Conservation (phyloP, 2,113 vertebrate genomes). For the Muscicapa adusta region DNA sequence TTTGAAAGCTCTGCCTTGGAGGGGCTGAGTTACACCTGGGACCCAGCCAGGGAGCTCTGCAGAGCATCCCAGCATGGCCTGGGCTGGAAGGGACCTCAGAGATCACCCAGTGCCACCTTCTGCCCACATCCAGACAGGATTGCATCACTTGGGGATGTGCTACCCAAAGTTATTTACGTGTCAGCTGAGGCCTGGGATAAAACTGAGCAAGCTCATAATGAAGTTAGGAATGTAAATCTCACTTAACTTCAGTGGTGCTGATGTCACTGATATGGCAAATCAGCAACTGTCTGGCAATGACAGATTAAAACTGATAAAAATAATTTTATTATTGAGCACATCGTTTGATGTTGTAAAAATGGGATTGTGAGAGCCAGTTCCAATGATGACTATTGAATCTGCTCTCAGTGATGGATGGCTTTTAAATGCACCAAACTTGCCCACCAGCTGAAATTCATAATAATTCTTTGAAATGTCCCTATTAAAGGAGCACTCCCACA, state of each 20-base stretch:
- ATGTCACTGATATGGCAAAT: not conserved
- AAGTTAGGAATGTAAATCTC: not conserved
- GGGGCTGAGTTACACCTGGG: not conserved
- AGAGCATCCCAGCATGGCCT: not conserved
- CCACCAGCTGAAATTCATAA: not conserved
- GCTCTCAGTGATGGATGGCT: not conserved
- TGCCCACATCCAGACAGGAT: rapidly evolving
- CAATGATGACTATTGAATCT: not conserved
- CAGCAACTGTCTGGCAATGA: not conserved
- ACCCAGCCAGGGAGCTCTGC: not conserved
- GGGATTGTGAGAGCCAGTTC: not conserved
- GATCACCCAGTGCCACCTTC: rapidly evolving
- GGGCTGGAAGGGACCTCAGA: not conserved
- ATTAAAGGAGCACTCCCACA: not conserved
- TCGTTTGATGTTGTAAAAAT: conserved; percentile 13
- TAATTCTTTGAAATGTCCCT: not conserved
- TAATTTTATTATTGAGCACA: conserved; percentile 27
- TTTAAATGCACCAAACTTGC: not conserved
- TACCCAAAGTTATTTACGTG: not conserved
- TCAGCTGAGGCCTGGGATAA: not conserved
- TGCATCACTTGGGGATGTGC: not conserved
- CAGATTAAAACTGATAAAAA: conserved; percentile 33
- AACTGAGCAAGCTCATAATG: not conserved
- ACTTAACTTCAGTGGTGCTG: not conserved
- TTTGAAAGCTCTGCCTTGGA: not conserved